These are phyloP conservation scores for Enteromius paludinosus DNA, from an alignment of 2,797 vertebrate species.

Conservation along the genomic window DNA sequence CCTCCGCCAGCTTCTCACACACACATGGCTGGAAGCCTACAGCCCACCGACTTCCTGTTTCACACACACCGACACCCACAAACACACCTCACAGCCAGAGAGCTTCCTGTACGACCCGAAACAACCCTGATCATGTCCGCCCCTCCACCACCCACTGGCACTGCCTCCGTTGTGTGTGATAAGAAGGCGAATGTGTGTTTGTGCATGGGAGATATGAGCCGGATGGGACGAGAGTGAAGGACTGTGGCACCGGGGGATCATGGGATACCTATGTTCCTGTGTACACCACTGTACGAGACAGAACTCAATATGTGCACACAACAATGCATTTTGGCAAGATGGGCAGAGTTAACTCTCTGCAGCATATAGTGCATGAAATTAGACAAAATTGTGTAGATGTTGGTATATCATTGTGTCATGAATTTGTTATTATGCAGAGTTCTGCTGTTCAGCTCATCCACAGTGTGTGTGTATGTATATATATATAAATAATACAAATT, in stretches of 20 bases:
- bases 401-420: background rate
- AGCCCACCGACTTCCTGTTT: constrained; percentile 42
- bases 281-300: background rate
- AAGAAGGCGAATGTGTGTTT: constrained; percentile 36
- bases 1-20: constrained; percentile 43
- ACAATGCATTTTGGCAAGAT: background rate
- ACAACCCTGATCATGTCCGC: constrained; percentile 58
- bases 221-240: constrained; percentile 46
- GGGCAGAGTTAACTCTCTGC: background rate
- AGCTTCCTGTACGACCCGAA: constrained; percentile 63
- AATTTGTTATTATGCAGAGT: background rate
- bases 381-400: background rate
- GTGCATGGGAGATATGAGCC: constrained; percentile 44
- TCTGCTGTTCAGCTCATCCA: too few species aligned
- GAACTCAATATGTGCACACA: background rate
- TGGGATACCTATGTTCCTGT: background rate
- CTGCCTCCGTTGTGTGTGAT: constrained; percentile 33
- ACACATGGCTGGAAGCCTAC: constrained; percentile 33
- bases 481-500: too few species aligned
- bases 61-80: constrained; percentile 29
- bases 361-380: background rate
- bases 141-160: constrained; percentile 62
- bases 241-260: constrained; percentile 35
- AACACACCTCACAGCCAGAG: constrained; percentile 51
- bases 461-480: too few species aligned